Evolutionary conservation across 2,113 vertebrate genomes (phyloP).

Genomic region (Genyomyrus donnyi): DNA sequence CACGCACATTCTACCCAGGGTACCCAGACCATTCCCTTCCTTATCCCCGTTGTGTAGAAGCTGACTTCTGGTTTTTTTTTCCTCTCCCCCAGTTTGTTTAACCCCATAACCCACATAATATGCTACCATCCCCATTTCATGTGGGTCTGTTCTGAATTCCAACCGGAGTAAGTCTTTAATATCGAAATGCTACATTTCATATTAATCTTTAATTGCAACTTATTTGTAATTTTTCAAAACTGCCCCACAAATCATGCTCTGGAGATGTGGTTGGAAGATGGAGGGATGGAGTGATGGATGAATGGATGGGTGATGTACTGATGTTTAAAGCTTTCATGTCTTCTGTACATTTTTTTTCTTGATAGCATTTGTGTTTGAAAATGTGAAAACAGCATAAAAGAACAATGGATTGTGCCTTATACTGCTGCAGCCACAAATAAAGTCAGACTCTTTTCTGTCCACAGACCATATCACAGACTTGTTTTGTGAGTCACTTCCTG

Average conservation of each 20-base stretch:
- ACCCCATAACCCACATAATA: background rate
- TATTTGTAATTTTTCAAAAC: background rate
- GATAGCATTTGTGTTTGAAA: background rate
- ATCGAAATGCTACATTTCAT: background rate
- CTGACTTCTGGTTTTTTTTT: background rate
- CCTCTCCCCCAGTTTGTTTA: background rate
- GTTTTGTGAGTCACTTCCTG: background rate
- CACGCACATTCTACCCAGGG: background rate
- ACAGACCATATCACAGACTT: background rate
- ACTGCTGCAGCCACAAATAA: background rate
- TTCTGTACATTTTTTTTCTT: background rate
- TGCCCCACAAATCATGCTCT: background rate
- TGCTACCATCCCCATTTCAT: background rate
- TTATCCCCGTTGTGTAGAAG: background rate
- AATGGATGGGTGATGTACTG: background rate
- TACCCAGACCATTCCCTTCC: background rate
- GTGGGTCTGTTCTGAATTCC: background rate
- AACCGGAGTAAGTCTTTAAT: background rate
- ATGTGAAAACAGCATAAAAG: background rate
- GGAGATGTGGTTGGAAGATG: background rate
- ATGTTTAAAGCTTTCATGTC: background rate
- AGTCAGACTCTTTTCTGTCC: background rate
- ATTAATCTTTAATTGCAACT: background rate
- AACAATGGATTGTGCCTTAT: background rate
- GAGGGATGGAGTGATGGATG: background rate